These are phyloP conservation scores for Carcina quercana DNA, from an alignment of 2,888 invertebrate genomes.

Conservation along the genomic window DNA sequence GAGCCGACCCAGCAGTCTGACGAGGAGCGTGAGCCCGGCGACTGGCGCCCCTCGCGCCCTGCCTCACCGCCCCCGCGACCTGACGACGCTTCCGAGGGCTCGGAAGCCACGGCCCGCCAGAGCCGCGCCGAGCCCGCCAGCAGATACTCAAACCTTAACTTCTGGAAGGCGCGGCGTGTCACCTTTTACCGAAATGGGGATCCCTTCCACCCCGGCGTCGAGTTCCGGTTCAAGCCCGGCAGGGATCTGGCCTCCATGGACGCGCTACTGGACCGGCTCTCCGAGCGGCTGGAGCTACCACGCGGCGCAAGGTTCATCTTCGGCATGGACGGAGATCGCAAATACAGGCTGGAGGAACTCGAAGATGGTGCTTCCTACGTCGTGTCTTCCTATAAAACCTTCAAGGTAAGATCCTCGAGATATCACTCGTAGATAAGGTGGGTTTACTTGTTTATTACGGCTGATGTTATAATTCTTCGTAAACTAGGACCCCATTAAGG, in stretches of 20 bases:
- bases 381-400: constrained; percentile 92
- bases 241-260: constrained; percentile 91
- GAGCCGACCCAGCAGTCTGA: constrained; percentile 58
- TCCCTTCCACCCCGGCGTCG: constrained; percentile 92
- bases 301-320: constrained; percentile 93
- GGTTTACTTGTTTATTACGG: too few species aligned
- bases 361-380: constrained; percentile 95
- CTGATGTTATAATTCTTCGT: too few species aligned
- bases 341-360: constrained; percentile 88
- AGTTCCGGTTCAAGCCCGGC: constrained; percentile 89
- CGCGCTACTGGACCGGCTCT: constrained; percentile 88
- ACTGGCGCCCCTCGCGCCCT: constrained; percentile 64
- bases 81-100: constrained; percentile 63
- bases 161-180: constrained; percentile 90
- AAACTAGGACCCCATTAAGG: too few species aligned
- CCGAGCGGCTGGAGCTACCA: constrained; percentile 89
- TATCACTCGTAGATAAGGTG: not conserved
- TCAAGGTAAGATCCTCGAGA: constrained; percentile 81
- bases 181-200: constrained; percentile 96
- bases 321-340: constrained; percentile 92
- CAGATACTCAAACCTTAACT: constrained; percentile 86
- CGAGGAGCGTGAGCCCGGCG: constrained; percentile 70
- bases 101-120: constrained; percentile 73
- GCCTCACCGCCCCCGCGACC: constrained; percentile 56
- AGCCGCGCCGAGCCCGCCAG: constrained; percentile 73